Base-by-base conservation (phyloP, 2,888 invertebrate species). In the Rutpela maculata region DNA sequence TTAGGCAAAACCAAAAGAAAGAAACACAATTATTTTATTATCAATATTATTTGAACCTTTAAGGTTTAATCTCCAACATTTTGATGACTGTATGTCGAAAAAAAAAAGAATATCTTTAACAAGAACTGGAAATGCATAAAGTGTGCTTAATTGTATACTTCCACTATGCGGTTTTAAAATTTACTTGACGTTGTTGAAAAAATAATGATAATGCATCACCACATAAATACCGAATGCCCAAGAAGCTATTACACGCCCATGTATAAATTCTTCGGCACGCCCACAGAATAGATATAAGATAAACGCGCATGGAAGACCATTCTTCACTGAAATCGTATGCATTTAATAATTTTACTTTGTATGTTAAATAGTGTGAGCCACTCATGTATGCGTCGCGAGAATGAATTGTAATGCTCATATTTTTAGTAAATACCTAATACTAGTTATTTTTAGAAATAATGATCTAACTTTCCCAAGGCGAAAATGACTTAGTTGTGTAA, bases 191-290 rank as follows among this genome's bases (percentile, higher is more conserved):
- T 50, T 50, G 50, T 50, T 50, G 50, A 50, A 50, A 50, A 50
- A 50, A 50, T 50, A 50, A 50, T 50, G n/a, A 63, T 63, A 63
- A 35, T 35, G 17, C 35, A 63, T 18, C 17, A 38, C 5, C 35
- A 9, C 17, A 35, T 35, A 31, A 43, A 19, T 22, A 12, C 22
- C 4, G 19, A 65, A 65, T 43, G 38, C 38, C 18, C 65, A 65
- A 65, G 65, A 65, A 65, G 43, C 43, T 18, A 18, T 43, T 50
- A 38, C 62, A 38, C 65, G 19, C 65, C 65, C 65, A 43, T 10
- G 65, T 38, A 60, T 35, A 65, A 65, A 65, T 65, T 18, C 19
- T 17, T 11, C 15, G 22, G 65, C 65, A 22, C 65, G 17, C 65
- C 65, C 65, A 43, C 65, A 50, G 50, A 50, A 50, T n/a, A 50